phyloP scores from a whole-genome alignment of 2,113 vertebrate genomes.

The Megaceryle maxima region DNA sequence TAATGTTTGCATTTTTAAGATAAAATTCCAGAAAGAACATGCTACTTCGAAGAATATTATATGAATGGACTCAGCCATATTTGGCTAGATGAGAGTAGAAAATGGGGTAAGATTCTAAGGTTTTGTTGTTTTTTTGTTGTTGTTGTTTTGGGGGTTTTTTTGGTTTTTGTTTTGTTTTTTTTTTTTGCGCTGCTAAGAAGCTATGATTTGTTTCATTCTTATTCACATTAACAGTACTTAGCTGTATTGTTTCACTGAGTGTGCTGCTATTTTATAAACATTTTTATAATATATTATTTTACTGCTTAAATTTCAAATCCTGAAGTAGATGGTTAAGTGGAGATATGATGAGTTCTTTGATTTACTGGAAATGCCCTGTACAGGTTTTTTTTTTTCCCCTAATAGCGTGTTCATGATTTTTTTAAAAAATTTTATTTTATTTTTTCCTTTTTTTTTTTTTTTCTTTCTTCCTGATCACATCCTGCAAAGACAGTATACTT shows the following conservation, averaged over 20 bases:
- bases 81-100: conserved; percentile 84
- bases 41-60: conserved; percentile 77
- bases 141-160: conserved; percentile 73
- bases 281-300: conserved; percentile 99
- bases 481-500: conserved; percentile 88
- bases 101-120: conserved; percentile 84
- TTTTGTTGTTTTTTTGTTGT: conserved; percentile 78
- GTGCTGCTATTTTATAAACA: conserved; percentile 99
- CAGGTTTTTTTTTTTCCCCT: conserved; percentile 77
- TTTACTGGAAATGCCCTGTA: conserved; percentile 97
- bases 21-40: conserved; percentile 78
- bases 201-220: conserved; percentile 96
- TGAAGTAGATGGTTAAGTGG: conserved; percentile 93
- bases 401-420: conserved; percentile 80
- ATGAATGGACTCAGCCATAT: conserved; percentile 88
- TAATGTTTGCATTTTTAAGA: conserved; percentile 67
- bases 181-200: conserved; percentile 99
- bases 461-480: conserved; percentile 80
- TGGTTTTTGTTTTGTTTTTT: conserved; percentile 53
- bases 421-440: conserved; percentile 45
- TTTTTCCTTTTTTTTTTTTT: conserved; percentile 29
- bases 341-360: conserved; percentile 85
- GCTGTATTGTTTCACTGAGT: conserved; percentile 99
- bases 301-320: conserved; percentile 97
- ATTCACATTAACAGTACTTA: conserved; percentile 98